Percentiles rank a stretch among this genome's conserved stretches.
Evolutionary conservation across 1,140 invertebrate species (phyloP).

Genomic region (Nixonia krombeini): DNA sequence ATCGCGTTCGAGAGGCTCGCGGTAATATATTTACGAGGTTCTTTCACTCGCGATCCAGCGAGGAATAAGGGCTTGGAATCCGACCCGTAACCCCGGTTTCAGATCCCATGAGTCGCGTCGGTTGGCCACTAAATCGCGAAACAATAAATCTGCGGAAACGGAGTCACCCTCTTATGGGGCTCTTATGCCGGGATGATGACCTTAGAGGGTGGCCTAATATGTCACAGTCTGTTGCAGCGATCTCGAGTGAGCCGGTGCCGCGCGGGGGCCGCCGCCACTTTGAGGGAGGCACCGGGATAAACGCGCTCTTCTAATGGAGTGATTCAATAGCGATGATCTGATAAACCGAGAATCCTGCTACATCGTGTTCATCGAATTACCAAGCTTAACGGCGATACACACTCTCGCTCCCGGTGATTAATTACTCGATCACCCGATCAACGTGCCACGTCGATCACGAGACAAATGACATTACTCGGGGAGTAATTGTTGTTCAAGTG

Average conservation of each 20-base stretch:
- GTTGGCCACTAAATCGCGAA: slow-evolving; percentile 65
- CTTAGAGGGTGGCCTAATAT: slow-evolving; percentile 68
- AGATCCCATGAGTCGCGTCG: slow-evolving; percentile 56
- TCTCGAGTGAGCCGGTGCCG: slow-evolving; percentile 38
- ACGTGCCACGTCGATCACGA: too few species aligned
- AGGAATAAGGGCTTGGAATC: slow-evolving; percentile 37
- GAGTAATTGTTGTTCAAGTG: too few species aligned
- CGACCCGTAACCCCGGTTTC: slow-evolving; percentile 15
- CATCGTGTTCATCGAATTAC: slow-evolving; percentile 31
- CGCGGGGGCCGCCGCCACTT: slow-evolving; percentile 27
- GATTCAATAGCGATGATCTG: slow-evolving; percentile 69
- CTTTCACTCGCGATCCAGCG: slow-evolving; percentile 27
- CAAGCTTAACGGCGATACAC: too few species aligned
- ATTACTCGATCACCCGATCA: too few species aligned
- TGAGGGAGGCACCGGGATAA: slow-evolving; percentile 42
- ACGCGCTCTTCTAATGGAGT: slow-evolving; percentile 63
- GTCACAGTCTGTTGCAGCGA: slow-evolving; percentile 71
- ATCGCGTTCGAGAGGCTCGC: too few species aligned
- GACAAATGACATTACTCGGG: too few species aligned
- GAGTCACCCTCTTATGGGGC: slow-evolving; percentile 58
- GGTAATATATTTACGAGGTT: slow-evolving; percentile 63
- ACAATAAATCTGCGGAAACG: slow-evolving; percentile 65
- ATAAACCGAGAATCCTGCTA: slow-evolving; percentile 65
- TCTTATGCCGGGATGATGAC: slow-evolving; percentile 62
- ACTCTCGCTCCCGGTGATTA: too few species aligned